These are phyloP conservation scores for Cotesia glomerata DNA, from an alignment of 1,140 invertebrate species.

Conservation along the genomic window DNA sequence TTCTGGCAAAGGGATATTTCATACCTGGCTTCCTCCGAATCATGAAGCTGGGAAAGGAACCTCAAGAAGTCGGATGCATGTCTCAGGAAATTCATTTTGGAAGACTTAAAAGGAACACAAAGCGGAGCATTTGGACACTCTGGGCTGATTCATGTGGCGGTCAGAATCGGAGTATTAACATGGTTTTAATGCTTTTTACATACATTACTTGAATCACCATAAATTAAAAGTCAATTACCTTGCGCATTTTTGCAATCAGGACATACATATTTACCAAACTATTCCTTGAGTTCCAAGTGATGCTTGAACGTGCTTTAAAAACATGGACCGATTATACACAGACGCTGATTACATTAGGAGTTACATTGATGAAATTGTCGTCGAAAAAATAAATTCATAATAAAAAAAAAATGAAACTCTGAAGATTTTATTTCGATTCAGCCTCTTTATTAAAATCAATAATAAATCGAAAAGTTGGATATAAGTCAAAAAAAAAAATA, in stretches of 20 bases:
- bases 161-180: slow-evolving; percentile 54
- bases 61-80: slow-evolving; percentile 44
- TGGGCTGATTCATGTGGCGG: slow-evolving; percentile 53
- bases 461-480: neutral
- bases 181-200: slow-evolving; percentile 23
- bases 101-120: slow-evolving; percentile 31
- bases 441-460: neutral
- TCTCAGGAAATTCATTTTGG: slow-evolving; percentile 43
- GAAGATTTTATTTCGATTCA: neutral
- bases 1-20: neutral
- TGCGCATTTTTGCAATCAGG: neutral
- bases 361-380: neutral
- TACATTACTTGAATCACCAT: neutral
- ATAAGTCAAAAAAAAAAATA: neutral
- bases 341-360: neutral
- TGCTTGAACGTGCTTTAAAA: neutral
- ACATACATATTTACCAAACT: neutral
- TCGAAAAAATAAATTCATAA: neutral
- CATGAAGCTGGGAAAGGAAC: slow-evolving; percentile 31
- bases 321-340: neutral
- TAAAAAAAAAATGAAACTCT: neutral
- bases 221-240: neutral
- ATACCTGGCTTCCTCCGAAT: neutral
- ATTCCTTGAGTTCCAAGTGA: neutral
- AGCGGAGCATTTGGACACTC: slow-evolving; percentile 45